A percentile compares a stretch with the other conserved stretches of the same genome.
These are phyloP conservation scores for Excalfactoria chinensis DNA, from an alignment of 2,113 vertebrate species.

Conservation along the genomic window DNA sequence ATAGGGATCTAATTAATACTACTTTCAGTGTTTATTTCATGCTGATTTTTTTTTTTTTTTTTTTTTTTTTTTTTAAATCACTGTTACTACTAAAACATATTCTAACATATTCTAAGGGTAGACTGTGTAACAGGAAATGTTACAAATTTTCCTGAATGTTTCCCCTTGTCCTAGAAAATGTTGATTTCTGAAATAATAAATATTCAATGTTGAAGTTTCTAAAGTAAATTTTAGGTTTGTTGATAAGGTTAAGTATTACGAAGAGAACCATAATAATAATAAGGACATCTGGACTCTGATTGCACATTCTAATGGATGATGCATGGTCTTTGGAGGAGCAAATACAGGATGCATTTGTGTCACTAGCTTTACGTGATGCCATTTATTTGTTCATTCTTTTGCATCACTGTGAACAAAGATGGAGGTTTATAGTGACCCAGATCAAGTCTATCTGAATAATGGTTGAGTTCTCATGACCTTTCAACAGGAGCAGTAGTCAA, in stretches of 20 bases:
- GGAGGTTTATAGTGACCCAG: too few species aligned
- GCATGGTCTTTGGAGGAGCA: neutral
- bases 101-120: neutral
- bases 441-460: too few species aligned
- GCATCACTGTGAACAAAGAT: neutral
- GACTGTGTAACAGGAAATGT: neutral
- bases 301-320: neutral
- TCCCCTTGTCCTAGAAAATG: neutral
- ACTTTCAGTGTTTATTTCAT: neutral
- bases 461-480: too few species aligned
- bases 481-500: too few species aligned
- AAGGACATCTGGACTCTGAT: neutral
- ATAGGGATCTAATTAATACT: neutral
- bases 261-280: neutral
- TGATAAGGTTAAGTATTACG: neutral
- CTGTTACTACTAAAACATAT: neutral
- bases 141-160: neutral
- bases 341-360: neutral
- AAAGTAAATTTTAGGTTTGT: neutral
- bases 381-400: conserved; percentile 40
- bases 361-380: neutral
- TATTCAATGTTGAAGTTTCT: neutral
- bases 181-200: neutral
- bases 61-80: neutral
- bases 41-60: neutral